phyloP scores from a whole-genome alignment of 2,888 invertebrate species.

The Pollenia angustigena region DNA sequence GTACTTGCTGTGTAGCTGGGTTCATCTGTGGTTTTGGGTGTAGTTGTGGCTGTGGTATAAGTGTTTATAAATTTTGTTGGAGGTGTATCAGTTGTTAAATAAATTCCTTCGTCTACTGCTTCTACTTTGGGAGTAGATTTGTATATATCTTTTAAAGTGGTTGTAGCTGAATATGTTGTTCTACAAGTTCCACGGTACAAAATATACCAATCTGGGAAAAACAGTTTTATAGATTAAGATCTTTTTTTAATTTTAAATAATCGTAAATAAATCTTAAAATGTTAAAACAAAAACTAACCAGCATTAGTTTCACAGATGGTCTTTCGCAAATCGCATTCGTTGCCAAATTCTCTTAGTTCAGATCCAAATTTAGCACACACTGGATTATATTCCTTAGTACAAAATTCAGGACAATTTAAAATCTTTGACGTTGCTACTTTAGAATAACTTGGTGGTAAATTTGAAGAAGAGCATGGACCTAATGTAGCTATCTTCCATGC shows the following conservation, averaged over 20 bases:
- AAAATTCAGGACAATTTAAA: constrained; percentile 25
- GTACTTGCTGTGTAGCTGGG: background rate
- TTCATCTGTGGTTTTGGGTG: background rate
- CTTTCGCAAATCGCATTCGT: constrained; percentile 54
- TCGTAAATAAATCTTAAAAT: background rate
- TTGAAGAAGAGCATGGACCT: background rate
- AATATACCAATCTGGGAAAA: constrained; percentile 20
- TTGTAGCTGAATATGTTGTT: background rate
- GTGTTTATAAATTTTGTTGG: background rate
- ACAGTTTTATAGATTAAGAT: background rate
- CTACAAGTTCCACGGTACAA: constrained; percentile 20
- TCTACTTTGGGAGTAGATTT: background rate
- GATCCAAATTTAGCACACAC: constrained; percentile 58
- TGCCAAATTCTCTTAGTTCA: constrained; percentile 48
- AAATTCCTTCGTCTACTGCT: background rate
- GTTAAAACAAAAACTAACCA: too few relatives aligned
- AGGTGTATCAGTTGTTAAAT: background rate
- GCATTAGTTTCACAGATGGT: constrained; percentile 13
- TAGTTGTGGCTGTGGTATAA: background rate
- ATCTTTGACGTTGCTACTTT: too few relatives aligned
- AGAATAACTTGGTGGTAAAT: background rate
- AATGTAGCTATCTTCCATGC: constrained; percentile 21
- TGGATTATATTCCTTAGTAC: constrained; percentile 47
- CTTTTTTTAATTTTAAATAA: background rate
- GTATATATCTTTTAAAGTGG: too few relatives aligned